Evolutionary conservation across 2,113 vertebrate species (phyloP).

Genomic region (Apodemus sylvaticus): DNA sequence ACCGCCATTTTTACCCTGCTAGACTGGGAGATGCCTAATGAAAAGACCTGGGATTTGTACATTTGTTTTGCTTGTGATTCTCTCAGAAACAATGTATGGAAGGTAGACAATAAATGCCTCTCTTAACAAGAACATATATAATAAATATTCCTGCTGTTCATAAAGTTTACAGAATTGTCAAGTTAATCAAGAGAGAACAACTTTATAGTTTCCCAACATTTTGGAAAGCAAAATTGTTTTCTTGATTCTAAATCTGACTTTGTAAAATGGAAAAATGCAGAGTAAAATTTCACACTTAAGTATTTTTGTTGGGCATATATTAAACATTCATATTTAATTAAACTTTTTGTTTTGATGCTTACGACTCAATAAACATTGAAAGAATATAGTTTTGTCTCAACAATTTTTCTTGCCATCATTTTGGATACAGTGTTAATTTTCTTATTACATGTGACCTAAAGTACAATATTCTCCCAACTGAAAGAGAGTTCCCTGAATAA

Average conservation of each 20-base stretch:
- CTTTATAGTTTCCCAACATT: background rate
- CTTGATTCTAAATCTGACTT: conserved; percentile 58
- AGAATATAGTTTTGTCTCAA: conserved; percentile 63
- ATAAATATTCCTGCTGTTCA: background rate
- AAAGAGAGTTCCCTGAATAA: conserved; percentile 60
- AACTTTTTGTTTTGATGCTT: conserved; percentile 44
- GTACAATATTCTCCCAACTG: conserved; percentile 64
- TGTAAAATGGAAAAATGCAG: conserved; percentile 10
- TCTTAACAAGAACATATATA: background rate
- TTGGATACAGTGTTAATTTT: conserved; percentile 74
- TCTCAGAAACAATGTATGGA: background rate
- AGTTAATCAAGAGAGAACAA: conserved; percentile 34
- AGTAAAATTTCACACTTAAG: conserved; percentile 63
- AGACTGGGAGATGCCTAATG: background rate
- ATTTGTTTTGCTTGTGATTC: background rate
- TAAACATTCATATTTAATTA: conserved; percentile 79
- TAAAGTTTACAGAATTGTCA: background rate
- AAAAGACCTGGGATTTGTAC: background rate
- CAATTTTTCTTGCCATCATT: conserved; percentile 61
- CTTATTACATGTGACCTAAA: conserved; percentile 73
- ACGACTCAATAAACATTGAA: conserved; percentile 66
- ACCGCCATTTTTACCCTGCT: background rate
- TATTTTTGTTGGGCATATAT: conserved; percentile 56
- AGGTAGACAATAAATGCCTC: background rate
- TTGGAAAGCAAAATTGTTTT: conserved; percentile 30